A percentile compares a stretch with the other conserved stretches of the same genome.
These are phyloP conservation scores for Manis pentadactyla DNA, from an alignment of 2,797 vertebrate genomes.

Conservation along the genomic window DNA sequence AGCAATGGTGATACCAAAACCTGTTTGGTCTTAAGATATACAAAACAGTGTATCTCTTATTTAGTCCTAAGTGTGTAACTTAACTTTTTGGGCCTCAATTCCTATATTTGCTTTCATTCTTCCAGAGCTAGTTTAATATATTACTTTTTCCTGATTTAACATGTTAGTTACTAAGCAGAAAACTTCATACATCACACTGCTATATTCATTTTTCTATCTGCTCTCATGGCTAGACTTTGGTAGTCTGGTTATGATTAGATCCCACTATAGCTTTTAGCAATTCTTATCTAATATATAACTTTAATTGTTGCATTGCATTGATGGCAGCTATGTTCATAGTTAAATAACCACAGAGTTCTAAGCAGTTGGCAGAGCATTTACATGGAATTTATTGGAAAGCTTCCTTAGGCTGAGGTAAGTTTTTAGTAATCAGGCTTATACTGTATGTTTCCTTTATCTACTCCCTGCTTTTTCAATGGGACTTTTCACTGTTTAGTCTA, in stretches of 20 bases:
- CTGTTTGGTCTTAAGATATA: conserved; percentile 7
- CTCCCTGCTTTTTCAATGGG: conserved; percentile 60
- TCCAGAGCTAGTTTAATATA: conserved; percentile 26
- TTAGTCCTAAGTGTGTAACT: neutral
- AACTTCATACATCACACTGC: neutral
- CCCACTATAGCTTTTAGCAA: conserved; percentile 31
- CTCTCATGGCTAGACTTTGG: neutral
- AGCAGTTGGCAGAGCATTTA: conserved; percentile 47
- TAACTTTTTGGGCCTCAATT: conserved; percentile 4
- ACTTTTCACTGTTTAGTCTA: conserved; percentile 62
- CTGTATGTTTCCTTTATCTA: conserved; percentile 25
- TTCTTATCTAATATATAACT: conserved; percentile 46
- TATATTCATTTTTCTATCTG: conserved; percentile 48
- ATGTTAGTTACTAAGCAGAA: conserved; percentile 43
- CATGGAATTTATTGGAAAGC: conserved; percentile 59
- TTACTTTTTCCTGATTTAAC: conserved; percentile 33
- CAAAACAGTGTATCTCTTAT: neutral
- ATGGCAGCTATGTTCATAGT: conserved; percentile 4
- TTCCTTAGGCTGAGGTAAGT: conserved; percentile 54
- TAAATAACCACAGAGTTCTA: conserved; percentile 51
- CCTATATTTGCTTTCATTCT: conserved; percentile 39
- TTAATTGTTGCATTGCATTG: conserved; percentile 47
- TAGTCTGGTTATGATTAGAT: conserved; percentile 35
- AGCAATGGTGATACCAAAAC: neutral
- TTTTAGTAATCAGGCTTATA: conserved; percentile 51